Evolutionary conservation across 2,888 invertebrate species (phyloP), one percentile per base, ranked within the genome.

Genomic region (Ectemnius continuus): DNA sequence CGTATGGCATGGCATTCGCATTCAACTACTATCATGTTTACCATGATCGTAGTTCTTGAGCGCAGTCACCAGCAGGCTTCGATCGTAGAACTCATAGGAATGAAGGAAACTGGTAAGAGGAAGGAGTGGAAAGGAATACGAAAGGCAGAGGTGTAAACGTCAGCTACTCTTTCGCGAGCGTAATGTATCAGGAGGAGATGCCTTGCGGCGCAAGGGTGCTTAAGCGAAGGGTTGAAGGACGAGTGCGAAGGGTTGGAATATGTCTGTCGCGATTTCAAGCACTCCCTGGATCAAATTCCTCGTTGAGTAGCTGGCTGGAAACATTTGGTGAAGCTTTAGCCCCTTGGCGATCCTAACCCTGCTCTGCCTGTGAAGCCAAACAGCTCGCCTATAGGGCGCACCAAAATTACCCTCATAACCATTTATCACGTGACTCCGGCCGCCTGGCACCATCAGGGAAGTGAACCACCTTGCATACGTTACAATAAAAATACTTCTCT

Each of bases 201-300:
- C 14, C 36, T 45, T 6, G 2, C 46, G n/a, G 46, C 5, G 61
- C 16, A 46, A 16, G 52, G 14, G 52, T 52, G 52, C 16, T 52
- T 14, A 14, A 16, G 16, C 13, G n/a, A 16, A 16, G 61, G 18
- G 26, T 62, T 13, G 16, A 62, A 62, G 47, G 26, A 4, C 16
- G 46, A 13, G 57, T n/a, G 48, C 23, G 48, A 11, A 56, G 63
- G 68, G 65, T 56, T 23, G 60, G 58, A 61, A 52, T 45, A 48
- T 60, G 66, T 71, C 68, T 61, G 77, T 63, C 74, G 72, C 72
- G 72, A 76, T 79, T 76, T 75, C 67, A 59, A 71, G 67, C 70
- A 71, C 61, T 68, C 46, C 61, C 23, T 20, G 80, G 75, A 78
- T 83, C 75, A 73, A 78, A 83, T 82, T 80, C 72, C 78, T 69